Evolutionary conservation across 2,113 vertebrate genomes (phyloP), one percentile per base, ranked within the genome.

Genomic region (Atherinomorus stipes): DNA sequence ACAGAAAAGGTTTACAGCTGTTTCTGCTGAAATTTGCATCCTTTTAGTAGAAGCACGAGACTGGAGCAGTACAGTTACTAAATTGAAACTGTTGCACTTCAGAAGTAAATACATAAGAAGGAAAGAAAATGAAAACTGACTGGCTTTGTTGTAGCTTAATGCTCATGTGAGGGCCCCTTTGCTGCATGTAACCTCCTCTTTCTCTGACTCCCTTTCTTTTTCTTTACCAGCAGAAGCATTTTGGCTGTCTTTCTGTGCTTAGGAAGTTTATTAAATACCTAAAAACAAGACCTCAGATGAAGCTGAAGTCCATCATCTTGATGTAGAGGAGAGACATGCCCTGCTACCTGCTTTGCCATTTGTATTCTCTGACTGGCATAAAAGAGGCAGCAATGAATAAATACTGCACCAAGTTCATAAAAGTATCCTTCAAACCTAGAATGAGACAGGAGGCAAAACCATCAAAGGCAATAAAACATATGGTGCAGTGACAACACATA

Each of bases 391-490:
- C 65, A 74, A 67, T 87, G 75, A 85, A 85, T 87, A 77, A 85
- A 85, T 80, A 78, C 23, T 81, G 57, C 85, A 74, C 62, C 38
- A 51, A 85, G 70, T 83, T 84, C 45, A 82, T 84, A 74, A 75
- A 83, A 80, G 81, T 68, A 84, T 70, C 40, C 77, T 80, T 85
- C 60, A 88, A 80, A 74, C 67, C 73, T 26, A 64, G 8, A 79
- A 76, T 2, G n/a, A 85, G 88, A 80, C 85, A 82, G 84, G 75
- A 87, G 88, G 67, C 64, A 77, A 49, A n/a, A 64, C 63, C 56
- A 72, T 86, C 81, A 90, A 84, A 90, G 63, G 54, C 78, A 81
- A 81, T 66, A 84, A 83, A 83, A 18, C 78, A 80, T 86, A 90
- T 76, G 83, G 80, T 83, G 51, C 53, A 51, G 64, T 88, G 87